phyloP scores from a whole-genome alignment of 2,113 vertebrate species.

The Otocyon megalotis region DNA sequence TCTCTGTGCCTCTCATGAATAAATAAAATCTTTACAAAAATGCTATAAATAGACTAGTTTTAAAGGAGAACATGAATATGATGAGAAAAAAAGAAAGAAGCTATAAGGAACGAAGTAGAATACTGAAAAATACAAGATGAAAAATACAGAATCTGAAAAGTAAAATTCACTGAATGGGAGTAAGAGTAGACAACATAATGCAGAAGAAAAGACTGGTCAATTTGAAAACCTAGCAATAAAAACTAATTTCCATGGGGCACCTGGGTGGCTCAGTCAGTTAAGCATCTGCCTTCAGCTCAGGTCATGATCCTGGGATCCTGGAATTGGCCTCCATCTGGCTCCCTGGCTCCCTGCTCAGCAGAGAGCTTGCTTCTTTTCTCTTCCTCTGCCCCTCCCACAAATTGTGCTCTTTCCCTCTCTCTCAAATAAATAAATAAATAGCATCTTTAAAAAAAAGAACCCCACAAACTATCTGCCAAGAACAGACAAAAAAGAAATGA shows the following conservation, averaged over 20 bases:
- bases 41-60: not conserved
- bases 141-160: not conserved
- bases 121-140: not conserved
- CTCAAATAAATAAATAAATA: not conserved
- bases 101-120: not conserved
- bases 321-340: not conserved
- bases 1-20: too few species aligned
- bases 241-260: not conserved
- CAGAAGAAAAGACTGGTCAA: not conserved
- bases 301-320: not conserved
- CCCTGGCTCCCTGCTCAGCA: too few species aligned
- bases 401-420: not conserved
- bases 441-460: not conserved
- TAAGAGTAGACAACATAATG: not conserved
- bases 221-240: not conserved
- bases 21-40: too few species aligned
- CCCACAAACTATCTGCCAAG: not conserved
- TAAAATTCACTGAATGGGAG: not conserved
- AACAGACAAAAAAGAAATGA: not conserved
- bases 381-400: not conserved
- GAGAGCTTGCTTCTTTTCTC: not conserved
- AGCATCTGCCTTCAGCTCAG: not conserved
- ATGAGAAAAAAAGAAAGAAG: constrained; percentile 19
- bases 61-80: not conserved
- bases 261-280: not conserved